phyloP scores from a whole-genome alignment of 1,140 invertebrate species.

The Monomorium pharaonis region DNA sequence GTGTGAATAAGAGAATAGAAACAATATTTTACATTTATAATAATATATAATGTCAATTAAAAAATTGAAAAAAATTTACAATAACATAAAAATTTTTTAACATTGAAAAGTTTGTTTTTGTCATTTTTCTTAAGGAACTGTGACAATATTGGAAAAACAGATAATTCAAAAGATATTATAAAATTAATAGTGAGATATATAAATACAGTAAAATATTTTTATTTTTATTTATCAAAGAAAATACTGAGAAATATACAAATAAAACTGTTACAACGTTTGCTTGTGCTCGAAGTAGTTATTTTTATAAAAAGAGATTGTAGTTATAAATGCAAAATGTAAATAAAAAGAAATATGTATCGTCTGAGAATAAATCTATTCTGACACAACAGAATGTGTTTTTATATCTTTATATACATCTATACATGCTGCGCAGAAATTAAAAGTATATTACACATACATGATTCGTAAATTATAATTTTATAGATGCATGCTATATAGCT shows the following conservation, averaged over 20 bases:
- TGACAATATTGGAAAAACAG: background rate
- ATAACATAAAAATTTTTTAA: background rate
- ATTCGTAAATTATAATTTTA: background rate
- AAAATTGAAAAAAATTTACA: background rate
- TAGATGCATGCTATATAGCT: background rate
- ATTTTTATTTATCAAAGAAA: constrained; percentile 5
- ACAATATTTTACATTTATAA: too few species aligned
- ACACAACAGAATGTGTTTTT: background rate
- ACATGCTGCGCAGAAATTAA: background rate
- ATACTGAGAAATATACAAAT: background rate
- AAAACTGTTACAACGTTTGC: background rate
- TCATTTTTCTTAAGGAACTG: background rate
- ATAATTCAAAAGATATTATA: background rate
- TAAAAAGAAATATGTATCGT: background rate
- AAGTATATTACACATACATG: background rate
- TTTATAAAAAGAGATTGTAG: background rate
- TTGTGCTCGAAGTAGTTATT: background rate
- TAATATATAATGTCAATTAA: background rate
- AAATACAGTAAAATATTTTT: background rate
- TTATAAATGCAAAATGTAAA: background rate
- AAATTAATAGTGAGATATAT: background rate
- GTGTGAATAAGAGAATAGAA: background rate
- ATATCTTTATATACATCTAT: background rate
- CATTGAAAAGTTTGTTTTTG: background rate
- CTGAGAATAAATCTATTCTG: background rate